Percentiles rank a stretch among this genome's conserved stretches.
These are phyloP conservation scores for Nemoura dubitans DNA, from an alignment of 2,888 invertebrate species.

Conservation along the genomic window DNA sequence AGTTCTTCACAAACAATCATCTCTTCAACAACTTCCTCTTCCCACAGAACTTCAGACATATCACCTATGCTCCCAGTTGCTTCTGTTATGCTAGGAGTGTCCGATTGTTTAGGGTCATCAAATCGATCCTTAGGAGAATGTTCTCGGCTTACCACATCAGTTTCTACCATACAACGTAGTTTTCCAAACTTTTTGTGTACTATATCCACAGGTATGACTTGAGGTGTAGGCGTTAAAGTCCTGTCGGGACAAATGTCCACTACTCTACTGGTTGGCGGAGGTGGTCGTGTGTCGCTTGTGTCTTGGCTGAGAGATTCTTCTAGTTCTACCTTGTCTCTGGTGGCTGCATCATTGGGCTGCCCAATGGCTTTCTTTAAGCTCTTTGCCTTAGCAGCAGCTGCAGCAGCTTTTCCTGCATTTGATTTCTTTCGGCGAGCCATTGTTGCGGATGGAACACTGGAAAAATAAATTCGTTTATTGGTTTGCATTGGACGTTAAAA, in stretches of 20 bases:
- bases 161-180: conserved; percentile 64
- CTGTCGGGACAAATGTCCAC: conserved; percentile 43
- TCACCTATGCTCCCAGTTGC: too few relatives aligned
- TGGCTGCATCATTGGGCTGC: conserved; percentile 18
- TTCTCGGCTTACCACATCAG: conserved; percentile 42
- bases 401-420: conserved; percentile 43
- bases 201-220: conserved; percentile 14
- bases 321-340: conserved; percentile 19
- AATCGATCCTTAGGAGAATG: conserved; percentile 50
- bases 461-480: too few relatives aligned
- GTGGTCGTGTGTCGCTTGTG: conserved; percentile 22
- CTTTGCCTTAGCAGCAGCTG: conserved; percentile 43
- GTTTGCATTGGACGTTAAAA: too few relatives aligned
- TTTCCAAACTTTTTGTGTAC: conserved; percentile 68
- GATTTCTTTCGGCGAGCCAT: conserved; percentile 50
- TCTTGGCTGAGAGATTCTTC: conserved; percentile 47
- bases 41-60: conserved; percentile 52
- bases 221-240: conserved; percentile 41
- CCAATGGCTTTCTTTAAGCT: conserved; percentile 39
- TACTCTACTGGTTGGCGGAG: conserved; percentile 41
- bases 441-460: not conserved
- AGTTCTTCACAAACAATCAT: conserved; percentile 58
- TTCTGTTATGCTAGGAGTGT: conserved; percentile 48
- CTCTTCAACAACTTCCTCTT: conserved; percentile 59
- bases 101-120: conserved; percentile 42